These are phyloP conservation scores for Forbesichthys papilliferus DNA, from an alignment of 2,113 vertebrate species.

Conservation along the genomic window DNA sequence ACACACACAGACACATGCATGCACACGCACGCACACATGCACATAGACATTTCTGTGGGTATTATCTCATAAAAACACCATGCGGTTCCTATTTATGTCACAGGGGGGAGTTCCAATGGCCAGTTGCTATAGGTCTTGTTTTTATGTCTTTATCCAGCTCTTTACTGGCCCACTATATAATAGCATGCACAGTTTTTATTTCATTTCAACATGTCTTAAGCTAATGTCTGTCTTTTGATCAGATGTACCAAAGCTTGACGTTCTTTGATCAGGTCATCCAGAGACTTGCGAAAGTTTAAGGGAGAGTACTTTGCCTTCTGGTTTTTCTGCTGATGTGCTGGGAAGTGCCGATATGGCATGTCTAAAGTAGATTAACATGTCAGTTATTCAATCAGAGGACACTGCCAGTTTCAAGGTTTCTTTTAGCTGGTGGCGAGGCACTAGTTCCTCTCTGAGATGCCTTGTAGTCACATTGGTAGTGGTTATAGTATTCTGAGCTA, in stretches of 20 bases:
- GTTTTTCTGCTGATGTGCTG: conserved; percentile 70
- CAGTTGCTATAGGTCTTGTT: conserved; percentile 60
- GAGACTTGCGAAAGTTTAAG: conserved; percentile 55
- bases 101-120: conserved; percentile 57
- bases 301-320: conserved; percentile 48
- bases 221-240: conserved; percentile 64
- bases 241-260: conserved; percentile 56
- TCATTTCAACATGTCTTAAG: conserved; percentile 55
- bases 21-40: conserved; percentile 17
- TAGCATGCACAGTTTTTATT: conserved; percentile 41
- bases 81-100: conserved; percentile 60
- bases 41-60: conserved; percentile 37
- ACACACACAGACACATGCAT: too few relatives aligned
- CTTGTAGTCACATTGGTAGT: conserved; percentile 39
- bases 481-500: conserved; percentile 34
- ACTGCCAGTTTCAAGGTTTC: conserved; percentile 59
- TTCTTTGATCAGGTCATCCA: conserved; percentile 75
- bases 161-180: conserved; percentile 44
- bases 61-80: conserved; percentile 63
- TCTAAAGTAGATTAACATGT: conserved; percentile 74
- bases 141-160: conserved; percentile 40
- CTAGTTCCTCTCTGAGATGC: conserved; percentile 53
- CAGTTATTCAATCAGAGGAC: conserved; percentile 65
- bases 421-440: conserved; percentile 27
- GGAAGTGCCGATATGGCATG: conserved; percentile 66